Evolutionary conservation across 2,888 invertebrate genomes (phyloP), one percentile per base, ranked within the genome.

Genomic region (Hemaris fuciformis): DNA sequence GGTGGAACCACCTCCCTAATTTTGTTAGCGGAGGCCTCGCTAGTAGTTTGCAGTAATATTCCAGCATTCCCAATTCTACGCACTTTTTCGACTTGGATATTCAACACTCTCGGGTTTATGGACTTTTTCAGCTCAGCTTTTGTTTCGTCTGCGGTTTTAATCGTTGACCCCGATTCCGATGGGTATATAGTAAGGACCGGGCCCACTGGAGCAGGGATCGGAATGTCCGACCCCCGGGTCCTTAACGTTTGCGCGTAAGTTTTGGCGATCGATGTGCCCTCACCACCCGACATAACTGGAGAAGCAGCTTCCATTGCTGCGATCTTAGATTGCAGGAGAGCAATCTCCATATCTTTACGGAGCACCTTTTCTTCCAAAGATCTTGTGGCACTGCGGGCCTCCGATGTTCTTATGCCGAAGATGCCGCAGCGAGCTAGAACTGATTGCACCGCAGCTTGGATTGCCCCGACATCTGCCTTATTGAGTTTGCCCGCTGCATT

Each of bases 1-100:
- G 10, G 61, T 27, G 15, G 60, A 6, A 23, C 64, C n/a, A 65
- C 67, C n/a, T 7, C 20, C 0, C 25, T 25, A 10, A 58, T 41
- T 22, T 7, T 64, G 7, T 22, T 61, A 13, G 42, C 64, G 2
- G 22, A 64, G 3, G 8, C 60, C 2, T 22, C 61, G 1, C 18
- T 61, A 1, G 58, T 38, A 0, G 60, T 64, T 18, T 57, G 60
- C 0, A 62, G 56, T 0, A 64, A 31, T 0, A 65, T 25, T 0
- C 53, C 43, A 0, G 62, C 57, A 3, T 66, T 65, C 0, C 59
- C 53, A 0, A 67, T 60, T 6, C 27, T 46, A 0, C 60, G 6
- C 0, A 66, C 58, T 0, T 20, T n/a, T 2, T 43, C 57, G 0
- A 70, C 67, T 62, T 62, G 62, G 10, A 69, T 5, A 1, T 66